phyloP scores from a whole-genome alignment of 2,888 invertebrate genomes.

The Drosophila demipolita region DNA sequence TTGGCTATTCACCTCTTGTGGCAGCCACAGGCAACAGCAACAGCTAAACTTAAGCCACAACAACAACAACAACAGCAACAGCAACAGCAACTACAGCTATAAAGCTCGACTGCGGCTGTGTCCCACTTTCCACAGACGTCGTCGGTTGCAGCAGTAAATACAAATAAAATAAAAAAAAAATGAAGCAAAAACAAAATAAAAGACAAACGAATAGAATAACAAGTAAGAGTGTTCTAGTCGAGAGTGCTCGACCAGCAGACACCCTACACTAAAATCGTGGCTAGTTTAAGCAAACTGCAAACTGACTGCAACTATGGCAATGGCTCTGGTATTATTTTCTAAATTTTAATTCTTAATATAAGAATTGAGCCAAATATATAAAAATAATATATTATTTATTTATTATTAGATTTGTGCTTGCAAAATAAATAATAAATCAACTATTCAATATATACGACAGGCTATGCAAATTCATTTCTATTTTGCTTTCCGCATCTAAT shows the following conservation, averaged over 20 bases:
- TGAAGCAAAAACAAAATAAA: conserved; percentile 4
- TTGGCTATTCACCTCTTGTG: conserved; percentile 84
- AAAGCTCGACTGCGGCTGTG: conserved; percentile 53
- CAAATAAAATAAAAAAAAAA: conserved; percentile 19
- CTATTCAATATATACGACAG: not conserved
- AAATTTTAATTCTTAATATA: not conserved
- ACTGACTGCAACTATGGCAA: not conserved
- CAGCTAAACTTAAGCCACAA: conserved; percentile 5
- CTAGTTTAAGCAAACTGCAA: not conserved
- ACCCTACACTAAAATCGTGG: not conserved
- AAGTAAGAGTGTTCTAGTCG: conserved; percentile 1
- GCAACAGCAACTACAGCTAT: conserved; percentile 6
- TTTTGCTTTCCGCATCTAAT: not conserved
- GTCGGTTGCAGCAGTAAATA: conserved; percentile 54
- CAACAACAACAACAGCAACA: conserved; percentile 1
- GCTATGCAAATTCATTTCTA: rapidly evolving
- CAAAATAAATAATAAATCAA: not conserved
- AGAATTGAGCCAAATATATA: not conserved
- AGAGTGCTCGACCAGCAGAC: not conserved
- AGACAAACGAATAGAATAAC: conserved; percentile 37
- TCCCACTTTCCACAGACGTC: conserved; percentile 76
- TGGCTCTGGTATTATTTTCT: not conserved
- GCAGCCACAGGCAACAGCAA: conserved; percentile 40
- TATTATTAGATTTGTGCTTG: not conserved
- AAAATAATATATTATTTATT: not conserved